These are phyloP conservation scores for Aleiodes leptofemur DNA, from an alignment of 2,888 invertebrate genomes.

Conservation along the genomic window DNA sequence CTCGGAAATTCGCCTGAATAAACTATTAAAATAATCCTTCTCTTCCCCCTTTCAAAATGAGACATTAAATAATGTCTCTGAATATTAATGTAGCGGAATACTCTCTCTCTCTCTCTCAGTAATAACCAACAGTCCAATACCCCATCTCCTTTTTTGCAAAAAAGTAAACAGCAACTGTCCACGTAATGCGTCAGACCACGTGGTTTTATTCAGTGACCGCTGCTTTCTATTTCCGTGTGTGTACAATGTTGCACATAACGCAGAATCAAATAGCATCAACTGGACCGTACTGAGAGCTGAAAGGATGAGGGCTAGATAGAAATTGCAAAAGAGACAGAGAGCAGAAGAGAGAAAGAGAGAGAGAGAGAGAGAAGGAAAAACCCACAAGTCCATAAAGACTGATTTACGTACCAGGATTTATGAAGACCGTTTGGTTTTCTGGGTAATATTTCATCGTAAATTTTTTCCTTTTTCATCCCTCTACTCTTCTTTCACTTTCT, in stretches of 20 bases:
- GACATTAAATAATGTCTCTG: no score
- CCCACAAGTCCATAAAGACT: conserved; percentile 69
- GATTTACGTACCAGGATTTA: conserved; percentile 72
- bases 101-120: no score
- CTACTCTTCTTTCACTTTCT: neutral
- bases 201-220: conserved; percentile 6
- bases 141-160: neutral
- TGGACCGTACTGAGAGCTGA: conserved; percentile 47
- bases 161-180: conserved; percentile 22
- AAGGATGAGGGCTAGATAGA: conserved; percentile 38
- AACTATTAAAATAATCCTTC: no score
- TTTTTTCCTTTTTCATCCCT: conserved; percentile 50
- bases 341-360: conserved; percentile 11
- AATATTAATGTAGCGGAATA: no score
- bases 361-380: conserved; percentile 46
- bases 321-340: conserved; percentile 18
- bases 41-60: no score
- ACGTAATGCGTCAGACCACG: conserved; percentile 1
- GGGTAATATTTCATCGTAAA: conserved; percentile 66
- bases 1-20: no score
- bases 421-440: conserved; percentile 72
- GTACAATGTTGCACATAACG: conserved; percentile 43
- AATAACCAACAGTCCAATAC: neutral
- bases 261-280: conserved; percentile 61
- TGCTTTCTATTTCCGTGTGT: conserved; percentile 34